Percentiles rank a stretch among this genome's conserved stretches.
Conservation (phyloP, 2,113 vertebrate species). For the Micromys minutus region DNA sequence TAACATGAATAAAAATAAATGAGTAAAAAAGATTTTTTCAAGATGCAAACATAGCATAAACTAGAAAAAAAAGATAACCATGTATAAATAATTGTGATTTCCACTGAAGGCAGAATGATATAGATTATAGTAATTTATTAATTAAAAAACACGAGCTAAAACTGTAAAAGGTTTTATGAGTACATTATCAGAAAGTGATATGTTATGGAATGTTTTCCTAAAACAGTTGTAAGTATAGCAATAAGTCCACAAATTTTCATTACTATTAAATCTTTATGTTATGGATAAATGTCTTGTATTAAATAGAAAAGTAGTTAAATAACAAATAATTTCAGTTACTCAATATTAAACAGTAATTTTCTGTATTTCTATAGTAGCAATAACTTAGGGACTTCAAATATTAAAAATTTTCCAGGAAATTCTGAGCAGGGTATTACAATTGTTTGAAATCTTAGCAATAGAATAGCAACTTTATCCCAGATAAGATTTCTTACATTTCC, state of each 20-base stretch:
- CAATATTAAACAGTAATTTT: neutral
- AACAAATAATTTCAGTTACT: neutral
- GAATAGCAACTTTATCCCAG: neutral
- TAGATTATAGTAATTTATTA: neutral
- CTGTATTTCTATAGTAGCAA: neutral
- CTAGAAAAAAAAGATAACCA: neutral
- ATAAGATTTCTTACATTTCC: neutral
- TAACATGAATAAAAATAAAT: too few relatives aligned
- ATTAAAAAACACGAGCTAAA: neutral
- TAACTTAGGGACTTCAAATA: neutral
- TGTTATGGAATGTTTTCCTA: neutral
- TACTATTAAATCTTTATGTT: neutral
- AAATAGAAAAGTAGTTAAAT: neutral
- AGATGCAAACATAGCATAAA: neutral
- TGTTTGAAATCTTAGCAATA: neutral
- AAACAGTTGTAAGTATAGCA: neutral
- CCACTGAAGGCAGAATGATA: neutral
- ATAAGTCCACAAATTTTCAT: neutral
- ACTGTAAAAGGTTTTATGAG: neutral
- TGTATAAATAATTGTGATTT: neutral
- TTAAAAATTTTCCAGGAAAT: neutral
- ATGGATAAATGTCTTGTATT: neutral
- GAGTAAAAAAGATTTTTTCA: neutral
- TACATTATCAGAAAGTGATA: neutral
- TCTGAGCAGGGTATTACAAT: neutral